These are phyloP conservation scores for Struthio camelus DNA, from an alignment of 2,113 vertebrate species.

Conservation along the genomic window DNA sequence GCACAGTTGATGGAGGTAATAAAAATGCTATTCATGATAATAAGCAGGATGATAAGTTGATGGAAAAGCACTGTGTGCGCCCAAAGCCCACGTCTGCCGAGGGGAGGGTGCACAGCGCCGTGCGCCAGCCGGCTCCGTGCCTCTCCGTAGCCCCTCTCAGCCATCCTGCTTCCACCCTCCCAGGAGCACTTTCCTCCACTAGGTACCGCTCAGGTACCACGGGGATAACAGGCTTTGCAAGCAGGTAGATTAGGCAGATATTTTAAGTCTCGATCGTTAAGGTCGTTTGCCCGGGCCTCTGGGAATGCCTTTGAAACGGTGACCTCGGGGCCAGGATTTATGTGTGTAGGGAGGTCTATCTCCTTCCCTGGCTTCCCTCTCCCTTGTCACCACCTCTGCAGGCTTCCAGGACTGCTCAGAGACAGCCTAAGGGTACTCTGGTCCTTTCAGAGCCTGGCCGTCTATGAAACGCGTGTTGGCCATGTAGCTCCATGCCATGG, in stretches of 20 bases:
- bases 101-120: background rate
- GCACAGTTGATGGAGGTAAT: background rate
- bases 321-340: background rate
- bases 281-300: background rate
- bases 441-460: background rate
- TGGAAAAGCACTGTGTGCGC: background rate
- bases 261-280: background rate
- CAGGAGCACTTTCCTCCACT: background rate
- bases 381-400: background rate
- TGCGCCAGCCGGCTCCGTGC: background rate
- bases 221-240: rapidly evolving
- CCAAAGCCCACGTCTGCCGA: too few species aligned
- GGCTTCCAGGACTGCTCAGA: background rate
- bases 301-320: background rate
- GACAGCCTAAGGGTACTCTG: background rate
- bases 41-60: background rate
- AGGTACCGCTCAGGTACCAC: background rate
- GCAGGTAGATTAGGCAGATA: background rate
- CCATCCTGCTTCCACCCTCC: background rate
- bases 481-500: too few species aligned
- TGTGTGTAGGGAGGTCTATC: rapidly evolving
- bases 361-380: background rate
- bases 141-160: rapidly evolving
- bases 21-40: rapidly evolving
- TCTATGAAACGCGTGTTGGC: background rate